A percentile compares a stretch with the other conserved stretches of the same genome.
These are phyloP conservation scores for Venustaconcha ellipsiformis DNA, from an alignment of 1,140 invertebrate genomes.

Conservation along the genomic window DNA sequence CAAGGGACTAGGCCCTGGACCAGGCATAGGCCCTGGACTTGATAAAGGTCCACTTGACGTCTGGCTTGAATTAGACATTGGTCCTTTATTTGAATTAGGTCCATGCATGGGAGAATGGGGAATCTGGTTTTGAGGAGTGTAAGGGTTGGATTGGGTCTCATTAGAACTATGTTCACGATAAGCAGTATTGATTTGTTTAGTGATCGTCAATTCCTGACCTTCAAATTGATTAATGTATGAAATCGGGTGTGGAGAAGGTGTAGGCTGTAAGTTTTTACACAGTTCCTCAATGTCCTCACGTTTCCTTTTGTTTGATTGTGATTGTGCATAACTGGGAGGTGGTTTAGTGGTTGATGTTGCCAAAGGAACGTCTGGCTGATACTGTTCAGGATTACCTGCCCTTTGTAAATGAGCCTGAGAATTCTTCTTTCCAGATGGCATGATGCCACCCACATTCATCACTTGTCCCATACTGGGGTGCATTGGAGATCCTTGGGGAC, in stretches of 20 bases:
- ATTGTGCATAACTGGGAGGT: conserved; percentile 66
- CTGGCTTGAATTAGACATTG: conserved; percentile 62
- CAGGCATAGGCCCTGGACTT: conserved; percentile 46
- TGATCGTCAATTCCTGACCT: conserved; percentile 95
- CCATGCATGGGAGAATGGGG: conserved; percentile 49
- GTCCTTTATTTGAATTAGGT: conserved; percentile 56
- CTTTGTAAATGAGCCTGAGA: conserved; percentile 52
- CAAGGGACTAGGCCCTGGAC: conserved; percentile 47
- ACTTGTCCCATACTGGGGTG: conserved; percentile 39
- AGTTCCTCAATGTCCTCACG: conserved; percentile 63
- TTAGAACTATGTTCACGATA: conserved; percentile 59
- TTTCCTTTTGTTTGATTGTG: conserved; percentile 62
- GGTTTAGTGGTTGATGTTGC: conserved; percentile 56
- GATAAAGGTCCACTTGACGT: conserved; percentile 57
- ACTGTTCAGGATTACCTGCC: conserved; percentile 66
- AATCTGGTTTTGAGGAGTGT: conserved; percentile 45
- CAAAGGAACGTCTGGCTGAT: conserved; percentile 56
- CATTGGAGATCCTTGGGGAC: conserved; percentile 32
- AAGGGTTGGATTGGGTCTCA: conserved; percentile 38
- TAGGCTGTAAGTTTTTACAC: conserved; percentile 87
- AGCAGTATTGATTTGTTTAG: conserved; percentile 88
- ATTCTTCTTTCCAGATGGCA: conserved; percentile 37
- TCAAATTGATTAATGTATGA: conserved; percentile 96
- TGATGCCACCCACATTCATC: conserved; percentile 31
- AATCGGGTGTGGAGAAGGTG: conserved; percentile 95